These are phyloP conservation scores for Artemia sp. DNA, from an alignment of 2,888 invertebrate species.

Conservation along the genomic window DNA sequence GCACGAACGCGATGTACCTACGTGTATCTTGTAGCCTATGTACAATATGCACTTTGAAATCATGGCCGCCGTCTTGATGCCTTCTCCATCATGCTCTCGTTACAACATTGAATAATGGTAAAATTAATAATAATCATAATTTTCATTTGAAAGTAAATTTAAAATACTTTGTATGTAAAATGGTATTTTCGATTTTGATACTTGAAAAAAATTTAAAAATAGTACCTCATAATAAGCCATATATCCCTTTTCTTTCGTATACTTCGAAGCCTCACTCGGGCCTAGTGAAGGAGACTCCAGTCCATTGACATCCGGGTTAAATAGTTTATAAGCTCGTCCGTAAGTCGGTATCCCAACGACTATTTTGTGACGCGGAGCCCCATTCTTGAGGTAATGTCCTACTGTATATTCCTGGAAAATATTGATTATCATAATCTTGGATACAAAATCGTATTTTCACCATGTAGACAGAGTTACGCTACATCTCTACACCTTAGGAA, in stretches of 20 bases:
- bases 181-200: slow-evolving; percentile 4
- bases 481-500: too few relatives aligned
- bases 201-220: slow-evolving; percentile 17
- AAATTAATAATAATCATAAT: too few relatives aligned
- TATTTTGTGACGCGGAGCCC: slow-evolving; percentile 31
- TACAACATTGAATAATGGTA: too few relatives aligned
- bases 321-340: slow-evolving; percentile 75
- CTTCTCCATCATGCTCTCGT: too few relatives aligned
- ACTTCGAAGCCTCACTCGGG: slow-evolving; percentile 75
- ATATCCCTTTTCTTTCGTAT: slow-evolving; percentile 79
- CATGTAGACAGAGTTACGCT: too few relatives aligned
- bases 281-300: slow-evolving; percentile 78
- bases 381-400: slow-evolving; percentile 31
- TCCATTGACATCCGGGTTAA: slow-evolving; percentile 64
- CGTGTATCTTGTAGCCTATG: too few relatives aligned
- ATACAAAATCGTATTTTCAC: too few relatives aligned
- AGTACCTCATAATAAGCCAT: slow-evolving; percentile 75
- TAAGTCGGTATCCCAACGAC: slow-evolving; percentile 38
- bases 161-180: background rate
- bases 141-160: too few relatives aligned
- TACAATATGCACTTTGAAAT: too few relatives aligned
- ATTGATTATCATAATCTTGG: slow-evolving; percentile 3
- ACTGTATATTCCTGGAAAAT: slow-evolving; percentile 32
- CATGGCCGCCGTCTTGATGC: too few relatives aligned
- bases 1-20: too few relatives aligned